Conservation (phyloP, 2,888 invertebrate genomes). For the Agrotis ipsilon region DNA sequence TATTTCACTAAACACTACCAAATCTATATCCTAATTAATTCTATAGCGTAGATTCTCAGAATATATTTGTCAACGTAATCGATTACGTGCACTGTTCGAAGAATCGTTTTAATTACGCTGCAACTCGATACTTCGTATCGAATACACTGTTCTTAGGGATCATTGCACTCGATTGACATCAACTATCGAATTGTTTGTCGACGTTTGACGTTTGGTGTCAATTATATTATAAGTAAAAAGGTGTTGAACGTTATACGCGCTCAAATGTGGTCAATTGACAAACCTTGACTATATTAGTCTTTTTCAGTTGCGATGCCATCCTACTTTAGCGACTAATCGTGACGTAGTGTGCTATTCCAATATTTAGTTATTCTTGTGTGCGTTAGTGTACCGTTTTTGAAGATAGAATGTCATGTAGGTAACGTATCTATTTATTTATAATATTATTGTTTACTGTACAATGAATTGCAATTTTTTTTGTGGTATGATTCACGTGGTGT, state of each 20-base stretch:
- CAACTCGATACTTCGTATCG: constrained; percentile 54
- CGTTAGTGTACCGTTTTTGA: too few species aligned
- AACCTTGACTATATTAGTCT: too few species aligned
- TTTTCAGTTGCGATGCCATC: too few species aligned
- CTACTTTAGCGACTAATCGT: too few species aligned
- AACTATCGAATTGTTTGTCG: constrained; percentile 37
- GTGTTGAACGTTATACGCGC: too few species aligned
- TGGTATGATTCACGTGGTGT: constrained; percentile 43
- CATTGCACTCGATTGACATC: constrained; percentile 62
- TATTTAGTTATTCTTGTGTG: too few species aligned
- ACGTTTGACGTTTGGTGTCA: constrained; percentile 20
- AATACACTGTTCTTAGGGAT: constrained; percentile 56
- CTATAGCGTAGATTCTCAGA: constrained; percentile 67
- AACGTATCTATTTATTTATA: too few species aligned
- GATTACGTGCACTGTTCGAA: constrained; percentile 59
- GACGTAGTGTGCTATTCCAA: too few species aligned
- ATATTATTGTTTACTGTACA: too few species aligned
- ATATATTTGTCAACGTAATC: constrained; percentile 46
- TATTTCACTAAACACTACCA: constrained; percentile 22
- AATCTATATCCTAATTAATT: constrained; percentile 32
- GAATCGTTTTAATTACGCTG: constrained; percentile 66
- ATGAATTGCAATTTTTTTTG: constrained; percentile 46
- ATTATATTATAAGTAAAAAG: too few species aligned
- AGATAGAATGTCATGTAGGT: too few species aligned
- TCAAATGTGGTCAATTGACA: too few species aligned